phyloP scores from a whole-genome alignment of 2,797 vertebrate genomes.

The Mallotus villosus region DNA sequence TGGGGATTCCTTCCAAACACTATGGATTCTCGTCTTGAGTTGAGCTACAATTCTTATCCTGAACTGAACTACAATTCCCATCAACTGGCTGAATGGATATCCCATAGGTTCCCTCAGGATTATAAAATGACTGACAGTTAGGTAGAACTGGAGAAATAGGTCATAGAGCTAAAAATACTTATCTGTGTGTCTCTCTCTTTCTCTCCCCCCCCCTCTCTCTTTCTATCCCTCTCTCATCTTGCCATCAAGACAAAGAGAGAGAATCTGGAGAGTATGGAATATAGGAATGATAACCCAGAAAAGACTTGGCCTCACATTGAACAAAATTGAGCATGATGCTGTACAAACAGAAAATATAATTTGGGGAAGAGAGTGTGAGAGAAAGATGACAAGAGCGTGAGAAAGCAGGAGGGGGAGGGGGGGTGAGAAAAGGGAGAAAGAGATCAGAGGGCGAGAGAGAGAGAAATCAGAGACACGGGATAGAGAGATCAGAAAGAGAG shows the following conservation, averaged over 20 bases:
- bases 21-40: neutral
- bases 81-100: constrained; percentile 54
- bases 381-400: constrained; percentile 22
- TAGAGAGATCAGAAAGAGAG: constrained; percentile 32
- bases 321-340: constrained; percentile 58
- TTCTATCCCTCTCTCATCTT: constrained; percentile 43
- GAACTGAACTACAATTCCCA: constrained; percentile 46
- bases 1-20: neutral
- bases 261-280: constrained; percentile 64
- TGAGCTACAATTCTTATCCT: constrained; percentile 28
- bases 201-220: constrained; percentile 50
- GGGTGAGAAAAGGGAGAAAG: too few relatives aligned
- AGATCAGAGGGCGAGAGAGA: neutral
- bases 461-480: constrained; percentile 6
- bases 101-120: constrained; percentile 66
- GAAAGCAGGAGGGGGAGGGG: neutral
- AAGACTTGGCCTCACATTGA: constrained; percentile 59
- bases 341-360: constrained; percentile 39
- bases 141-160: constrained; percentile 83
- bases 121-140: constrained; percentile 76
- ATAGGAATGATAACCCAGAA: constrained; percentile 52
- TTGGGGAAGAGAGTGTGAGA: constrained; percentile 52
- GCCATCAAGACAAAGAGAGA: constrained; percentile 60
- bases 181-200: constrained; percentile 43
- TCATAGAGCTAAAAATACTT: constrained; percentile 84